A percentile compares a stretch with the other conserved stretches of the same genome.
These are phyloP conservation scores for Chaetogeoica ovagalla DNA, from an alignment of 2,888 invertebrate species.

Conservation along the genomic window DNA sequence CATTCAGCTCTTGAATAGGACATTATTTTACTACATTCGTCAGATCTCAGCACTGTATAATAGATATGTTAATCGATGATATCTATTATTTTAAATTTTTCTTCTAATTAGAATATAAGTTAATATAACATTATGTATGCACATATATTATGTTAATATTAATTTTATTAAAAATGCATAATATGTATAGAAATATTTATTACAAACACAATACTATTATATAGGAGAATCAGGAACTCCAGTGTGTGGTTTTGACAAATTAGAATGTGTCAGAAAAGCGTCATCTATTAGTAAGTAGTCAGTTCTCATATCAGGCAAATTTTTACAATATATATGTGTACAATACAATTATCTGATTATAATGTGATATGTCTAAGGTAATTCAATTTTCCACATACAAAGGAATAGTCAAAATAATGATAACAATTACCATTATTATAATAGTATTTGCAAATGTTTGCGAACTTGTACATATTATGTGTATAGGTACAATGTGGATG, in stretches of 20 bases:
- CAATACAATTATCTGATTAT: no score
- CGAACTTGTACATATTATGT: slow-evolving; percentile 55
- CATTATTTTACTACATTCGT: no score
- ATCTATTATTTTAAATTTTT: no score
- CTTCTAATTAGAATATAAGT: no score
- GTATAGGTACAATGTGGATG: slow-evolving; percentile 48
- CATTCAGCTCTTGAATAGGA: no score
- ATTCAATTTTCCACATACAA: no score
- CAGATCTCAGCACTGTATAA: no score
- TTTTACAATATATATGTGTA: no score
- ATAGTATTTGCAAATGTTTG: slow-evolving; percentile 54
- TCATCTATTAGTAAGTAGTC: slow-evolving; percentile 9
- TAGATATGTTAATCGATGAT: no score
- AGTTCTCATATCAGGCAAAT: neutral
- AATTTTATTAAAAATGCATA: no score
- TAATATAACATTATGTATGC: no score
- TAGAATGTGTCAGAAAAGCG: slow-evolving; percentile 12
- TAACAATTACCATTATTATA: neutral
- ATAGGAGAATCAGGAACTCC: slow-evolving; percentile 19
- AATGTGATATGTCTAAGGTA: no score
- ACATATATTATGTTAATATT: neutral
- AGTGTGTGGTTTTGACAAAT: slow-evolving; percentile 15
- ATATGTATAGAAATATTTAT: neutral
- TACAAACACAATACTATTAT: neutral
- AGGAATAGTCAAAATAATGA: neutral